A percentile compares a stretch with the other conserved stretches of the same genome.
Evolutionary conservation across 2,888 invertebrate species (phyloP).

Genomic region (Dichetophora obliterata): DNA sequence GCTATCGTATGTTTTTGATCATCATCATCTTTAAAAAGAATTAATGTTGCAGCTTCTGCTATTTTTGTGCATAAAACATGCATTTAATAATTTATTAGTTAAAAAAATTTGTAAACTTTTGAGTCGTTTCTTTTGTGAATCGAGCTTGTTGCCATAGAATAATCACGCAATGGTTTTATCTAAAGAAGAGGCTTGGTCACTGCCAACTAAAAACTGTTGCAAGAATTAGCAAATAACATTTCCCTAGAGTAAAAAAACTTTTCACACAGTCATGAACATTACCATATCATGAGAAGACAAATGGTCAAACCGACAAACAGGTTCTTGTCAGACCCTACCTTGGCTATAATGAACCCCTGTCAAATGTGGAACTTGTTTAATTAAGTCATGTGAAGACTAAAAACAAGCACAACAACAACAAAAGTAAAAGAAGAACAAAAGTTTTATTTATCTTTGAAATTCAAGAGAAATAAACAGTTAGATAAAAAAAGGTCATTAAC

Average conservation of each 20-base stretch:
- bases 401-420: background rate
- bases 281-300: background rate
- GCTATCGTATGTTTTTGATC: slow-evolving; percentile 30
- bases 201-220: background rate
- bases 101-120: background rate
- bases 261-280: background rate
- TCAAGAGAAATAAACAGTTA: too few relatives aligned
- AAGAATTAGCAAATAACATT: background rate
- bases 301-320: background rate
- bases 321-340: background rate
- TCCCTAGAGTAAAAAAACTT: background rate
- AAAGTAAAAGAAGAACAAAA: slow-evolving; percentile 19
- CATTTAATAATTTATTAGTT: slow-evolving; percentile 23
- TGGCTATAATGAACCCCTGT: slow-evolving; percentile 38
- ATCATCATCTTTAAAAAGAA: background rate
- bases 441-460: background rate
- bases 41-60: background rate
- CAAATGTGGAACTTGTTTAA: slow-evolving; percentile 48
- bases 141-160: too few relatives aligned
- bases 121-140: background rate
- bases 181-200: too few relatives aligned
- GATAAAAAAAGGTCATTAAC: slow-evolving; percentile 54
- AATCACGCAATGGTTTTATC: too few relatives aligned
- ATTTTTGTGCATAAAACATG: background rate
- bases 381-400: slow-evolving; percentile 43